These are phyloP conservation scores for Spisula subtruncata DNA, from an alignment of 2,888 invertebrate genomes.

Conservation along the genomic window DNA sequence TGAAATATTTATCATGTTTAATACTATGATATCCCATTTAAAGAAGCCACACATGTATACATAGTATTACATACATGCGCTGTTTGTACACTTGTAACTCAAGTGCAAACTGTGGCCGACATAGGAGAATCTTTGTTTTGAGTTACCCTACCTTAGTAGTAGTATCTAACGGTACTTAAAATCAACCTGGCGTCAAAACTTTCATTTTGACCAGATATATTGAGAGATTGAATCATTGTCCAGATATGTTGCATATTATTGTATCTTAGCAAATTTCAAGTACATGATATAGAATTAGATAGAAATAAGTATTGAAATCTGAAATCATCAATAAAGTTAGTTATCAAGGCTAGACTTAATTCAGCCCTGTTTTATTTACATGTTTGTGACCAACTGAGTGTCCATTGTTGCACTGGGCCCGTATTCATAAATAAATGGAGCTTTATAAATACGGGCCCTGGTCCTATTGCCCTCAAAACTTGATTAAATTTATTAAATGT, in stretches of 20 bases:
- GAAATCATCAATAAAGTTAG: neutral
- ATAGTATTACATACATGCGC: too few species aligned
- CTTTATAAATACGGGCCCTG: too few species aligned
- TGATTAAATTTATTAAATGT: neutral
- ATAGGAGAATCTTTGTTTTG: neutral
- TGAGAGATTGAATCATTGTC: neutral
- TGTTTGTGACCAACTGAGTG: neutral
- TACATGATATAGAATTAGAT: neutral
- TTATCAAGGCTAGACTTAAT: neutral
- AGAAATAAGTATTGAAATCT: neutral
- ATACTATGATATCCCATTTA: too few species aligned
- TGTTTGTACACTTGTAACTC: too few species aligned
- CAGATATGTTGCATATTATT: neutral
- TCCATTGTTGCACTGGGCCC: too few species aligned
- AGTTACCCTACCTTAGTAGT: neutral
- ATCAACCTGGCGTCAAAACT: neutral
- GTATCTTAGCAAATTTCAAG: slow-evolving; percentile 11
- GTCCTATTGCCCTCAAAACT: neutral
- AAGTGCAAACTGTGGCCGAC: neutral
- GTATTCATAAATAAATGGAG: too few species aligned
- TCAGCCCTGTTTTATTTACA: neutral
- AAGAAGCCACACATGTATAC: too few species aligned
- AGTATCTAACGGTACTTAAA: neutral
- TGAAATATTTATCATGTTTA: too few species aligned
- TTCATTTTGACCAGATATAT: neutral